Conservation (phyloP, 2,888 invertebrate species). For the Protodeltote pygarga region DNA sequence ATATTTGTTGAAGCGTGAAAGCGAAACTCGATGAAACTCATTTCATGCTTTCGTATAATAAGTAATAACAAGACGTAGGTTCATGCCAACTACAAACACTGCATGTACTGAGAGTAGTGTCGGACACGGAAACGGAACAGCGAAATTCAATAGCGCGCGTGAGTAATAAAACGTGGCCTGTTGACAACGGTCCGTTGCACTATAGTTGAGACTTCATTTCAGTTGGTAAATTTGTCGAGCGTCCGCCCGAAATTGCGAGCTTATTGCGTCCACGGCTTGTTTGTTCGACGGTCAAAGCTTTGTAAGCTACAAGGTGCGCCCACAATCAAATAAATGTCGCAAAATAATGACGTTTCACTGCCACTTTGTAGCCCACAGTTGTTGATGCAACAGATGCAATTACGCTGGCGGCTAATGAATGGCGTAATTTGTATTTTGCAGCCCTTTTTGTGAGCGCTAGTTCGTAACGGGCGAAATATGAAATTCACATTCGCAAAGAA, state of each 20-base stretch:
- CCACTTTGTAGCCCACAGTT: conserved; percentile 23
- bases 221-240: conserved; percentile 82
- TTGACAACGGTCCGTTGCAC: conserved; percentile 75
- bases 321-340: conserved; percentile 70
- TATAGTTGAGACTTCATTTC: conserved; percentile 80
- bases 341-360: conserved; percentile 55
- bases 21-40: conserved; percentile 4
- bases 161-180: conserved; percentile 80
- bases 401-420: conserved; percentile 20
- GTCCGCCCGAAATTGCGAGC: conserved; percentile 76
- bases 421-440: conserved; percentile 19
- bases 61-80: conserved; percentile 2
- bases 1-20: too few species aligned
- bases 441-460: conserved; percentile 15
- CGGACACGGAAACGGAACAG: conserved; percentile 65
- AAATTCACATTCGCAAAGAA: conserved; percentile 16
- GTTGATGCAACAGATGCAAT: conserved; percentile 41
- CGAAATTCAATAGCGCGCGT: conserved; percentile 75
- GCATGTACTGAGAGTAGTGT: conserved; percentile 32
- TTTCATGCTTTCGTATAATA: background rate
- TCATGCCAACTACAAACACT: conserved; percentile 16
- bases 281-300: conserved; percentile 79
- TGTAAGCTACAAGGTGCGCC: conserved; percentile 72
- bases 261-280: conserved; percentile 81
- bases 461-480: conserved; percentile 12